Conservation (phyloP, 2,113 vertebrate species). For the Petrocephalus zakoni region DNA sequence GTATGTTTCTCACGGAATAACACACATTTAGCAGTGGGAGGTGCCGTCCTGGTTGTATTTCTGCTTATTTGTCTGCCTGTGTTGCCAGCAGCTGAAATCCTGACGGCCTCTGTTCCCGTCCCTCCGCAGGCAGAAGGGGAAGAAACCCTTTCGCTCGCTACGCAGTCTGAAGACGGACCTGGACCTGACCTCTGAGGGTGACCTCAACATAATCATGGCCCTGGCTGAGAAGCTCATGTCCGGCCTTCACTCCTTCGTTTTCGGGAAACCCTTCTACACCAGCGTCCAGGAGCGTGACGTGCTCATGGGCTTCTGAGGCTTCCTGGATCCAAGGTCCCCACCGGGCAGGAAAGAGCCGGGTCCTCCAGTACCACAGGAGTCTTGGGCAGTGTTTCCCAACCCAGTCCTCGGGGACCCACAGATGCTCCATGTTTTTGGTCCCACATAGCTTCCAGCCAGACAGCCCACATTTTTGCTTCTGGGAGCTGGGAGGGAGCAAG, state of each 20-base stretch:
- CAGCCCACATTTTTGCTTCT: background rate
- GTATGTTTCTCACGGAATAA: background rate
- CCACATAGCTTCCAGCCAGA: background rate
- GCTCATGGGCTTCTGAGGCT: conserved; percentile 77
- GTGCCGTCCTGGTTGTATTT: background rate
- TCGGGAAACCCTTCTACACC: conserved; percentile 86
- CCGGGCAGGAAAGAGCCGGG: background rate
- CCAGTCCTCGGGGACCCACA: background rate
- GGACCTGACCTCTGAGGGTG: conserved; percentile 85
- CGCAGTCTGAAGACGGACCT: conserved; percentile 87
- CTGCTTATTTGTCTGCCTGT: background rate
- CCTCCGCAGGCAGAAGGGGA: conserved; percentile 84
- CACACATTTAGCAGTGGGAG: background rate
- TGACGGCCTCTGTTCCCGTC: background rate
- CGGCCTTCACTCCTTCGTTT: conserved; percentile 89
- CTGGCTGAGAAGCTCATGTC: conserved; percentile 92
- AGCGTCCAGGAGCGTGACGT: conserved; percentile 88
- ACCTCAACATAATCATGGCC: conserved; percentile 93
- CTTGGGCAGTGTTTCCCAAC: background rate
- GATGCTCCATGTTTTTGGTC: background rate
- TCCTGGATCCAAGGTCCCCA: background rate
- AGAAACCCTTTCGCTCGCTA: conserved; percentile 85
- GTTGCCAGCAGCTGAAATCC: background rate
- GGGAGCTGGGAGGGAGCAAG: background rate
- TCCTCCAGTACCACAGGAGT: background rate